Evolutionary conservation across 2,113 vertebrate genomes (phyloP).

Genomic region (Furnarius figulus): DNA sequence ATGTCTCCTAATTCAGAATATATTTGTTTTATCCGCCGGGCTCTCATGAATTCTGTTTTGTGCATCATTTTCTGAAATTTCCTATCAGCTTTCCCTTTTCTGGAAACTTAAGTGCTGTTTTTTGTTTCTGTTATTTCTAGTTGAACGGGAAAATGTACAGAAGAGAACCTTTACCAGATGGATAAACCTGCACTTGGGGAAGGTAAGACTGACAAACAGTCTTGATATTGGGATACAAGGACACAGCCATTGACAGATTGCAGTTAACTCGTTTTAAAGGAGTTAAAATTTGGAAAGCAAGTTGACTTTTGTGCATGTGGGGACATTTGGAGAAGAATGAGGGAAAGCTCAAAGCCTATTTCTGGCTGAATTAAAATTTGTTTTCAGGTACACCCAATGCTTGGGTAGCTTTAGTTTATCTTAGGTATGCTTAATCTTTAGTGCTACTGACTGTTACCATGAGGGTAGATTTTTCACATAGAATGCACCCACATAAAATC

Average conservation of each 20-base stretch:
- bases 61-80: neutral
- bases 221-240: neutral
- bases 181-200: slow-evolving; percentile 96
- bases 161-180: slow-evolving; percentile 97
- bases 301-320: neutral
- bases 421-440: neutral
- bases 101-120: slow-evolving; percentile 1
- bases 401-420: neutral
- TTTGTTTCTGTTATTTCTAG: slow-evolving; percentile 81
- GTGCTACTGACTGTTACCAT: neutral
- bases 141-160: slow-evolving; percentile 93
- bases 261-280: neutral
- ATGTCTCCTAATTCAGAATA: neutral
- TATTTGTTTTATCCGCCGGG: neutral
- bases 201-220: slow-evolving; percentile 76
- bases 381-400: neutral
- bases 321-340: neutral
- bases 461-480: neutral
- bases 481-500: neutral
- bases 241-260: neutral
- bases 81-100: neutral
- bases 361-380: neutral
- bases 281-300: neutral
- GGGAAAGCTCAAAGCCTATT: neutral
- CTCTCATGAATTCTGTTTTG: neutral